Evolutionary conservation across 2,113 vertebrate genomes (phyloP), one percentile per base, ranked within the genome.

Genomic region (Silurus asotus): DNA sequence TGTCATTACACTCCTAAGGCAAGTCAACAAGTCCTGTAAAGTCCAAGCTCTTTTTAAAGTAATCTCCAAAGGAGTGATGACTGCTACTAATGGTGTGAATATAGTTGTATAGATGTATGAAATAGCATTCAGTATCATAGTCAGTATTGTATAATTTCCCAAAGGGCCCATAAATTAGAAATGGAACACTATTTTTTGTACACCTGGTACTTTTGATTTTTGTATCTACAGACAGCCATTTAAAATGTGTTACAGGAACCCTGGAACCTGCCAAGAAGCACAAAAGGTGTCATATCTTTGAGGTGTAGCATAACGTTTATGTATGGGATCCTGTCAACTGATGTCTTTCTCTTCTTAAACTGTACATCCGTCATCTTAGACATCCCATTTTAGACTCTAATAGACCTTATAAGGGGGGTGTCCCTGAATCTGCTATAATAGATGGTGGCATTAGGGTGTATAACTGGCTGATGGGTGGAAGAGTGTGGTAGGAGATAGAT

Each of bases 291-390:
- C 88, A 83, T 88, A 87, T 81, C 59, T 90, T 80, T 84, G 84
- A 83, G 91, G 88, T 90, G 88, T 88, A 92, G 86, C 89, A 89
- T 91, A 89, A 90, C 82, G 45, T 89, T 83, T 89, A 84, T 89
- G 88, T 91, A 89, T 89, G 88, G 81, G 84, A 78, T 87, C 80
- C 88, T 90, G 91, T 93, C 91, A 92, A 90, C 92, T 77, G 91
- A 84, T 88, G 87, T 90, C 87, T 85, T 90, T 92, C 82, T 90
- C 87, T 77, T 75, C 80, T 93, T 92, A 92, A 95, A 94, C 90
- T 88, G 93, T 94, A 93, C 93, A 93, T 96, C 94, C 94, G 92
- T 95, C 92, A 93, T 67, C 90, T 84, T 84, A 92, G 91, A 93
- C 89, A 94, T 89, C 90, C 90, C 90, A 89, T 93, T 91, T 93